Conservation (phyloP, 2,113 vertebrate species). For the Mus musculus region DNA sequence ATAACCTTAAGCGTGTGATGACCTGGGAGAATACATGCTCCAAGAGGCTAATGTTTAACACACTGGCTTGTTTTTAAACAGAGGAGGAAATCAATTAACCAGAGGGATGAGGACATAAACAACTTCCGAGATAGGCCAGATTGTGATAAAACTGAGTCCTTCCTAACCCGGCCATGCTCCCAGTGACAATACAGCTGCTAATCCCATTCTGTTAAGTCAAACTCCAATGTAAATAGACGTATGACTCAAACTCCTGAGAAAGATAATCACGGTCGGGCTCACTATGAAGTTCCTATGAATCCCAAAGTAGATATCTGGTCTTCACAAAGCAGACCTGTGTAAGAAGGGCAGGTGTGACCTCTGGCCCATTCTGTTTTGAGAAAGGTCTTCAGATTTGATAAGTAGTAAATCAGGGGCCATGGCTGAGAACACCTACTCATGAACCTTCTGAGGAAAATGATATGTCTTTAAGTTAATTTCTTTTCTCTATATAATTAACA, state of each 20-base stretch:
- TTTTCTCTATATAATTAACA: not conserved
- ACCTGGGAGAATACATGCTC: not conserved
- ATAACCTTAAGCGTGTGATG: not conserved
- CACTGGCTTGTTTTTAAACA: not conserved
- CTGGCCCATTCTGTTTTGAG: not conserved
- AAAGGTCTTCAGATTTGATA: not conserved
- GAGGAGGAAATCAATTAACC: not conserved
- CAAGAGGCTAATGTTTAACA: slow-evolving; percentile 1
- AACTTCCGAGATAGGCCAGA: not conserved
- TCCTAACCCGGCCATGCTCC: not conserved
- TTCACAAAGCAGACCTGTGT: not conserved
- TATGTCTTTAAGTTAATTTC: not conserved
- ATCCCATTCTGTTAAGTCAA: not conserved
- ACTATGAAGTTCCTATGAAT: not conserved
- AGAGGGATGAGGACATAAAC: not conserved
- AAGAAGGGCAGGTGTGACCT: not conserved
- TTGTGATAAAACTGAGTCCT: not conserved
- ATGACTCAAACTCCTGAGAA: not conserved
- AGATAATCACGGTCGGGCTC: not conserved
- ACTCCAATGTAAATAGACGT: not conserved
- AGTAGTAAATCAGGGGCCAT: not conserved
- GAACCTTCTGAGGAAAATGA: not conserved
- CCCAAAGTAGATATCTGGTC: not conserved
- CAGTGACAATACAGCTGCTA: not conserved
- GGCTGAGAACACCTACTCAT: not conserved